phyloP scores from a whole-genome alignment of 2,113 vertebrate species.

The Sylvilagus bachmani region DNA sequence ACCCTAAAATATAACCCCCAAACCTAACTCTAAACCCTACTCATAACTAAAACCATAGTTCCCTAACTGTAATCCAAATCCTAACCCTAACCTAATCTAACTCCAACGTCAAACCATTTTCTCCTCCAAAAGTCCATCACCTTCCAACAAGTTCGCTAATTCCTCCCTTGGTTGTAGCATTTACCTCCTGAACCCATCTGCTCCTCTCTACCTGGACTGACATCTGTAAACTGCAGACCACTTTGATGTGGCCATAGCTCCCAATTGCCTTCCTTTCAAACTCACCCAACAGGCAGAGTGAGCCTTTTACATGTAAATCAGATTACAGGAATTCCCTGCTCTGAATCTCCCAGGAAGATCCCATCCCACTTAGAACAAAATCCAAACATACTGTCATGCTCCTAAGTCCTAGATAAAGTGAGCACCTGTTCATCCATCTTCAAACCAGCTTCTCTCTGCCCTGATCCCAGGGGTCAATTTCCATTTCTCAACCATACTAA shows the following conservation, averaged over 20 bases:
- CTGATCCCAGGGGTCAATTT: rapidly evolving
- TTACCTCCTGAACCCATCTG: background rate
- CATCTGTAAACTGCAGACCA: background rate
- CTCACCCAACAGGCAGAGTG: background rate
- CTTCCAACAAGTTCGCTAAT: background rate
- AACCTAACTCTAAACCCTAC: too few relatives aligned
- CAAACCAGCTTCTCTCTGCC: background rate
- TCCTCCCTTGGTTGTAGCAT: background rate
- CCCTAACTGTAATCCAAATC: too few relatives aligned
- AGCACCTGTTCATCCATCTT: background rate
- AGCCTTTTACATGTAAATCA: background rate
- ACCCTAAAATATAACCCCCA: too few relatives aligned
- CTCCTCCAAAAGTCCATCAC: background rate
- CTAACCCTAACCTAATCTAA: too few relatives aligned
- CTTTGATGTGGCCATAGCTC: too few relatives aligned
- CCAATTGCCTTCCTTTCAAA: background rate
- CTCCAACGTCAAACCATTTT: background rate
- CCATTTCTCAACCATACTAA: background rate
- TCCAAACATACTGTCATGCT: background rate
- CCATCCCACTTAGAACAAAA: background rate
- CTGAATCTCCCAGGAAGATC: background rate
- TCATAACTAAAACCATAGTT: too few relatives aligned
- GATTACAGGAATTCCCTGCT: background rate
- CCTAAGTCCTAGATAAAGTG: too few relatives aligned
- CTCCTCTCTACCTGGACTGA: background rate